Evolutionary conservation across 2,797 vertebrate genomes (phyloP), one percentile per base, ranked within the genome.

Genomic region (Nyctibius grandis): DNA sequence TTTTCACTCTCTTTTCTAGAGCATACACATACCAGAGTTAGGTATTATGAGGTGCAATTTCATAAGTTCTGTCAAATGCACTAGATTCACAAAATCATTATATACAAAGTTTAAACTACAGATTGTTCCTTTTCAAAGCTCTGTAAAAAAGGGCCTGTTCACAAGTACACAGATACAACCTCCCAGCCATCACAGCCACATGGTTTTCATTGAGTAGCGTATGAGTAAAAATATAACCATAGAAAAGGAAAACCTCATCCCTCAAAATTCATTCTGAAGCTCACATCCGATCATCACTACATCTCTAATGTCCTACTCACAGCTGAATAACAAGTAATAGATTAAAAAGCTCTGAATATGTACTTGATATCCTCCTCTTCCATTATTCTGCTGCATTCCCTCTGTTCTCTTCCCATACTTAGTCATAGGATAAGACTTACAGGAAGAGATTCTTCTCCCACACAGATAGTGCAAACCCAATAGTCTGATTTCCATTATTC

Each of bases 341-440:
- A 84, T 93, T 94, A 89, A 88, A 95, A 94, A 91, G 50, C 61
- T 79, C 79, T 95, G 65, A 85, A 74, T 53, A 80, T 2, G 7
- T n/a, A 69, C 67, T 83, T 77, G 59, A 65, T 80, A 88, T 22
- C 47, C 47, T 89, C 54, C 47, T 78, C 57, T 88, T 87, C 50
- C 38, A 61, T 87, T 90, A 83, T 54, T 54, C 47, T 76, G 26
- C 28, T 65, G 42, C 36, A 81, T 28, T 57, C 31, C 33, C 33
- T 67, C 50, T 86, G 56, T 72, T 57, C 63, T 69, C 73, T 83
- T 88, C 19, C 60, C 6, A 9, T 61, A 51, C 40, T 84, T 42
- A 96, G 88, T 42, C 60, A 90, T 4, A 89, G 81, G 68, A 34
- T 67, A 78, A 90, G 73, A 82, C 60, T 88, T 88, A 61, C 17